Evolutionary conservation across 2,113 vertebrate genomes (phyloP).

Genomic region (Xenopus tropicalis): DNA sequence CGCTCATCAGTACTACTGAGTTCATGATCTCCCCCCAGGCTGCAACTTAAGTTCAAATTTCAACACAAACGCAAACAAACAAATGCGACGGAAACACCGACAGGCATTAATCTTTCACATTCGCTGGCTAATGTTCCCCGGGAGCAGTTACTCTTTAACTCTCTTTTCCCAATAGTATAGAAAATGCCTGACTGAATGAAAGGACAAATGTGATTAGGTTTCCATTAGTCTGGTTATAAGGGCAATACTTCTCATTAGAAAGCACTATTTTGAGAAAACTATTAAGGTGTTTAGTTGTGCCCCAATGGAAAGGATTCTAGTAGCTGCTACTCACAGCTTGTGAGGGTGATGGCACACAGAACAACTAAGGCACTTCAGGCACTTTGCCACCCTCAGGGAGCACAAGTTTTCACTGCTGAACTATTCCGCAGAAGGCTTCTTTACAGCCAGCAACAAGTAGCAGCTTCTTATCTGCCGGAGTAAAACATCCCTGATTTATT

Average conservation of each 20-base stretch:
- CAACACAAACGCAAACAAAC: conserved; percentile 17
- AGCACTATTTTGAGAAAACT: too few relatives aligned
- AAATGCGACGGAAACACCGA: neutral
- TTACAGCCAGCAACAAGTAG: too few relatives aligned
- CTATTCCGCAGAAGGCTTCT: too few relatives aligned
- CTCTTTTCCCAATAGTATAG: neutral
- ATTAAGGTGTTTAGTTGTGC: neutral
- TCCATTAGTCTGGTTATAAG: neutral
- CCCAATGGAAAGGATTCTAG: neutral
- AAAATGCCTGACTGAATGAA: neutral
- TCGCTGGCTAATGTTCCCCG: conserved; percentile 19
- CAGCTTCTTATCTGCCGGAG: too few relatives aligned
- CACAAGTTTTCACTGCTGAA: too few relatives aligned
- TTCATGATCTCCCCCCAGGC: too few relatives aligned
- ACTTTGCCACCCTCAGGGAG: too few relatives aligned
- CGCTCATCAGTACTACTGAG: too few relatives aligned
- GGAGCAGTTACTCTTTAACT: conserved; percentile 31
- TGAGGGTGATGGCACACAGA: neutral
- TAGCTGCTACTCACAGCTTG: neutral
- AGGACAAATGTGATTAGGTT: neutral
- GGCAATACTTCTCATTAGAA: neutral
- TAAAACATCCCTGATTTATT: too few relatives aligned
- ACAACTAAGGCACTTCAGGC: too few relatives aligned
- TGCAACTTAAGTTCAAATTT: neutral
- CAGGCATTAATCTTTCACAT: conserved; percentile 29